Conservation (phyloP, 2,888 invertebrate species). For the Epistrophe eligans region DNA sequence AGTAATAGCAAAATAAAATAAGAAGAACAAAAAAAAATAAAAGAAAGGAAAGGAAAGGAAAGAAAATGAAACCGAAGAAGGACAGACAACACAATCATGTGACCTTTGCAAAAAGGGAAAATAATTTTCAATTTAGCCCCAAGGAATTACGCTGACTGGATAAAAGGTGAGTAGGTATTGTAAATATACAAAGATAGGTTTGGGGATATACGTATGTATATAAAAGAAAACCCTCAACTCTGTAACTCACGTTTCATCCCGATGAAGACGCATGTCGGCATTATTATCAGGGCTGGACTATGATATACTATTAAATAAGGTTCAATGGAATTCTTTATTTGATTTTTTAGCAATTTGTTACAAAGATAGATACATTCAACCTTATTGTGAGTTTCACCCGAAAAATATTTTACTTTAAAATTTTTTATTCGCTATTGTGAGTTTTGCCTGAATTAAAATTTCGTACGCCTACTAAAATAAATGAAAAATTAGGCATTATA, state of each 20-base stretch:
- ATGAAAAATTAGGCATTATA: too few relatives aligned
- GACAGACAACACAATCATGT: background rate
- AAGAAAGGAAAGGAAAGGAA: background rate
- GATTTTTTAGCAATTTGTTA: too few relatives aligned
- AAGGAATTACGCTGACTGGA: slow-evolving; percentile 38
- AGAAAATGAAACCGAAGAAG: background rate
- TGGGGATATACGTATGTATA: background rate
- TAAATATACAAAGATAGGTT: background rate
- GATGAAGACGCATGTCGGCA: background rate
- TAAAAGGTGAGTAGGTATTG: slow-evolving; percentile 8
- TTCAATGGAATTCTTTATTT: too few relatives aligned
- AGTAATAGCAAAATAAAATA: background rate
- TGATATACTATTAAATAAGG: too few relatives aligned
- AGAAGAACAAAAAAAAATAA: too few relatives aligned
- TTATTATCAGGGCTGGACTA: background rate
- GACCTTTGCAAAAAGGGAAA: slow-evolving; percentile 13
- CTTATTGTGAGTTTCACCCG: too few relatives aligned
- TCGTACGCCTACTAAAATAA: too few relatives aligned
- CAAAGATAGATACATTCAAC: too few relatives aligned
- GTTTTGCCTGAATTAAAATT: too few relatives aligned
- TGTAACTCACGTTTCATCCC: background rate
- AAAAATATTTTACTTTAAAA: too few relatives aligned
- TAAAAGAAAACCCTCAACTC: background rate
- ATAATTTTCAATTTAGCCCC: slow-evolving; percentile 40
- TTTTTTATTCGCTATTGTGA: too few relatives aligned